Base-by-base conservation (phyloP, 2,888 invertebrate species). In the Nomada lathburiana region DNA sequence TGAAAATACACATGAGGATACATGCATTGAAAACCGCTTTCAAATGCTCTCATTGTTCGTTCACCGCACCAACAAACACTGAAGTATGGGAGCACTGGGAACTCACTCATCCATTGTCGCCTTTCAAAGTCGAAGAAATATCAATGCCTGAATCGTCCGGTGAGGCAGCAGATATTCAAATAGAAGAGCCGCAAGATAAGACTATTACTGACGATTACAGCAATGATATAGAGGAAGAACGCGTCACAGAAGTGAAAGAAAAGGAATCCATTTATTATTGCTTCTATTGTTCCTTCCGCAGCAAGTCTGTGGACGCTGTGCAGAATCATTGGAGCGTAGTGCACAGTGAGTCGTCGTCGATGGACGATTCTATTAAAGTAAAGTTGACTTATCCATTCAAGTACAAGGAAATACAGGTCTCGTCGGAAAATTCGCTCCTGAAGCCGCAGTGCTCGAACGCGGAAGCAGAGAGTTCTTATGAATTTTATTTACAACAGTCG, bases 1-100 rank as follows among this genome's bases (percentile, higher is more conserved):
- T 93, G 0, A 90, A 88, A 18, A 91, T 89, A 0, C 94, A 94
- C 64, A 86, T 90, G 86, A 86, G 90, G 26, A 86, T 88, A 2
- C 94, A 94, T 47, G 80, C 72, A 3, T 0, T 74, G 0, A 83
- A 90, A 26, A 82, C 82, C 26, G 86, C 75, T n/a, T 71, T 90
- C 10, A 93, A 92, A 68, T 94, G 94, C 69, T 82, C 76, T 0
- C 90, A 93, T 64, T 94, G 94, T 70, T 89, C 90, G 0, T 93
- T 88, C 57, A 89, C 85, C 2, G 88, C 90, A 5, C 81, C 87
- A 2, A 86, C 89, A 10, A 89, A 91, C 42, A 77, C 84, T 0
- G 93, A 93, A 11, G 73, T 94, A 1, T 82, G 87, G 62, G 90
- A 92, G 29, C 94, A 94, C 67, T 92, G 90, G 65, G 90, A 92